Evolutionary conservation across 2,888 invertebrate species (phyloP).

Genomic region (Bellardia pandia): DNA sequence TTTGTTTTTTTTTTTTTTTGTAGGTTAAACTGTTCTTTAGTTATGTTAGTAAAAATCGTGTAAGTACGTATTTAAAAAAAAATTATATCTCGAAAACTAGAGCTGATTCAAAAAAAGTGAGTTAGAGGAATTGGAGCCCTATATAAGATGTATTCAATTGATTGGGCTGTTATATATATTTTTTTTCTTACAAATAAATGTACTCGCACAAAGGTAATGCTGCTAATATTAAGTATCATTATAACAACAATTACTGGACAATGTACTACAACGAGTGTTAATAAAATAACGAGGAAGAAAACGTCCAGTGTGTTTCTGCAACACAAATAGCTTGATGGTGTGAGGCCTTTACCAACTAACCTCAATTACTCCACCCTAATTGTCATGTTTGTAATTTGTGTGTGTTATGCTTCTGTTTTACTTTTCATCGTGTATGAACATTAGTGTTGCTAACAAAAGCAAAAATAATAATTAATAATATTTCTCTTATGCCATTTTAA

Average conservation of each 20-base stretch:
- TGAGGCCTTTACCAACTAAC: neutral
- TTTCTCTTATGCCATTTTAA: constrained; percentile 3
- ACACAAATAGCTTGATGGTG: neutral
- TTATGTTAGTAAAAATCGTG: no score
- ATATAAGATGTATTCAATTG: no score
- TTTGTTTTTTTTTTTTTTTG: no score
- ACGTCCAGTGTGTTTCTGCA: neutral
- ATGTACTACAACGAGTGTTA: neutral
- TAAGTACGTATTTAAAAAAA: no score
- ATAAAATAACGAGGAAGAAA: neutral
- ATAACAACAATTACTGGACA: constrained; percentile 9
- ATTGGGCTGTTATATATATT: no score
- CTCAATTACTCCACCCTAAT: neutral
- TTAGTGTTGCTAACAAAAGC: neutral
- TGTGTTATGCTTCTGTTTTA: neutral
- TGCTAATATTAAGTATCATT: constrained; percentile 18
- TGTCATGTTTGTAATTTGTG: neutral
- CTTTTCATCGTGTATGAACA: neutral
- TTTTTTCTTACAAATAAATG: no score
- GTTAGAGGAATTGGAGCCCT: no score
- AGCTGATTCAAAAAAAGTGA: no score
- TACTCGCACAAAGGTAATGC: neutral
- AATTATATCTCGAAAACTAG: no score
- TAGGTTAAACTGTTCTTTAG: no score
- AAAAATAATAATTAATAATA: neutral